Base-by-base conservation (phyloP, 2,888 invertebrate genomes). In the Cryptophagus acutangulus region DNA sequence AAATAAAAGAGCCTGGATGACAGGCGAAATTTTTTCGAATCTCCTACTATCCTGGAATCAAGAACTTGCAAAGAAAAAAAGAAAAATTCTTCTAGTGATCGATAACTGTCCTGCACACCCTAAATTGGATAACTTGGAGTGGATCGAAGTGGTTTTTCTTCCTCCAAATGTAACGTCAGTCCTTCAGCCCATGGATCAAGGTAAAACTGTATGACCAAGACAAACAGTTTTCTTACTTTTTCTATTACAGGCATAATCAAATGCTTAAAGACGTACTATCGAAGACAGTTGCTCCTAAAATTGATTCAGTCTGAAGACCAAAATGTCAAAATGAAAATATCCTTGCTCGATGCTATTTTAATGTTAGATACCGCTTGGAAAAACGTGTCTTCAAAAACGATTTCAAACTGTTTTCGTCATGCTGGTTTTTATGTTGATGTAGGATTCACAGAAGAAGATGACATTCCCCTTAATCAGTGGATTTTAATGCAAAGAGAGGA, bases 51-150 rank as follows among this genome's bases (percentile, higher is more conserved):
- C 33, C 25, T 48, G 43, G 49, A 54, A 57, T 39, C 34, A 28
- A 13, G 40, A 52, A 37, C 39, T 58, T 37, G 36, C 29, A 12
- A 49, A 37, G 34, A 38, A 45, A 35, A 46, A 56, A 15, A 41
- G 48, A 38, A 20, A 20, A 9, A 53, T 48, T 36, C 17, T 45
- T 13, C 17, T 45, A 6, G 17, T 49, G 16, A 36, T 48, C 12
- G 48, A 49, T 33, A 49, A 45, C 18, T 48, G 49, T 29, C 48
- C 41, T 15, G 41, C 50, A 16, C 48, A 46, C 41, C 49, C 48
- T 9, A 18, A 33, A 20, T 30, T 44, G 25, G 26, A 36, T 15
- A 40, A 46, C 36, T 36, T 48, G 30, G 30, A 43, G 28, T 25
- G 30, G 25, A 43, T 46, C 37, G 43, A 36, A 36, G 33, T 48